A percentile compares a stretch with the other conserved stretches of the same genome.
Conservation (phyloP, 2,113 vertebrate species). For the Anhinga anhinga region DNA sequence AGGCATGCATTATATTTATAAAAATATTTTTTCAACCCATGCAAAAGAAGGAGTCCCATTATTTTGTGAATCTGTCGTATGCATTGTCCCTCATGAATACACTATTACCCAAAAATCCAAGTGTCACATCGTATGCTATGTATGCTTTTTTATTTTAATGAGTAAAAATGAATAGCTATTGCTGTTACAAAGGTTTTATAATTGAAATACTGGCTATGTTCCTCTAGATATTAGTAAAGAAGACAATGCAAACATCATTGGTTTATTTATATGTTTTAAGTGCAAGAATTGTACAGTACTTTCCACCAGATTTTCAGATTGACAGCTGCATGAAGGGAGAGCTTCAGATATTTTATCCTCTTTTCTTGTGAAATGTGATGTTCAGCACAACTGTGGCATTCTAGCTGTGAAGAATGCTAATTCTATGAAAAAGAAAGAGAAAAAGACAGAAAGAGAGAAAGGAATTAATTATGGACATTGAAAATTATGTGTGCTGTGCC, state of each 20-base stretch:
- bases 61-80: not conserved
- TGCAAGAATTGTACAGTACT: not conserved
- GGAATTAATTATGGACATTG: not conserved
- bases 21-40: not conserved
- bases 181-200: not conserved
- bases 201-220: not conserved
- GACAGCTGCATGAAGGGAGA: not conserved
- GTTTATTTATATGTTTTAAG: conserved; percentile 14
- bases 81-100: not conserved
- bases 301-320: not conserved
- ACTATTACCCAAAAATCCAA: not conserved
- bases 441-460: not conserved
- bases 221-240: not conserved
- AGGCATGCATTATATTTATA: not conserved
- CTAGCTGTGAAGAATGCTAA: not conserved
- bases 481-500: not conserved
- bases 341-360: not conserved
- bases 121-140: not conserved
- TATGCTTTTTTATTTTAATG: not conserved
- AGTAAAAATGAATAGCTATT: not conserved
- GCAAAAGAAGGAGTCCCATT: not conserved
- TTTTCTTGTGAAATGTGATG: not conserved
- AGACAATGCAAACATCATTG: not conserved
- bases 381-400: not conserved
- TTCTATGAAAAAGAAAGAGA: not conserved